phyloP scores from a whole-genome alignment of 2,113 vertebrate genomes.

The Hippocampus barbouri region DNA sequence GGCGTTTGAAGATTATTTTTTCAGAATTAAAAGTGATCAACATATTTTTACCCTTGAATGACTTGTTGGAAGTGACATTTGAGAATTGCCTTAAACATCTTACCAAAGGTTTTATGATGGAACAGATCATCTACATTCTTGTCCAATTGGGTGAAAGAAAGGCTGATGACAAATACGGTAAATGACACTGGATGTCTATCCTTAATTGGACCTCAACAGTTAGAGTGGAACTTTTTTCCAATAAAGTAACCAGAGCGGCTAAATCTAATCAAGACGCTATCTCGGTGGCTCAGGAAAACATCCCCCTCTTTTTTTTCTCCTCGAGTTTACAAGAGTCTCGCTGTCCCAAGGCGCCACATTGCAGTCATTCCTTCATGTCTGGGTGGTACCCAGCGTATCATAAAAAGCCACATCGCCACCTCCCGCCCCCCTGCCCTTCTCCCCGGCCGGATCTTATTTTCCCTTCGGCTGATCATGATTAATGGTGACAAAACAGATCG shows the following conservation, averaged over 20 bases:
- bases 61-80: no score
- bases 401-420: conserved; percentile 8
- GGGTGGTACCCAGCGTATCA: conserved; percentile 45
- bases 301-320: conserved; percentile 45
- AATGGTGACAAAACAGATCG: not conserved
- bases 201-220: not conserved
- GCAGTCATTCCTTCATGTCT: conserved; percentile 57
- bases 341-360: conserved; percentile 54
- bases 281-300: conserved; percentile 17
- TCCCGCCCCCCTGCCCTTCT: not conserved
- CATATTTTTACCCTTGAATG: no score
- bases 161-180: not conserved
- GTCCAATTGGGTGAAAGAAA: not conserved
- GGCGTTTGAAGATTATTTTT: no score
- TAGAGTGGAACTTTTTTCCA: not conserved
- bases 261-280: conserved; percentile 2
- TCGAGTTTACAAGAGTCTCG: conserved; percentile 51
- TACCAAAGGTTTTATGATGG: not conserved
- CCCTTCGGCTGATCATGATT: not conserved
- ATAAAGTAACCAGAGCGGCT: conserved; percentile 5
- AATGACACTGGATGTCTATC: no score
- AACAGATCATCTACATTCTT: not conserved
- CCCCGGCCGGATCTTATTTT: not conserved
- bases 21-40: no score
- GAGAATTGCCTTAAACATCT: no score